phyloP scores from a whole-genome alignment of 2,113 vertebrate genomes.

The Psittacara wagleri region DNA sequence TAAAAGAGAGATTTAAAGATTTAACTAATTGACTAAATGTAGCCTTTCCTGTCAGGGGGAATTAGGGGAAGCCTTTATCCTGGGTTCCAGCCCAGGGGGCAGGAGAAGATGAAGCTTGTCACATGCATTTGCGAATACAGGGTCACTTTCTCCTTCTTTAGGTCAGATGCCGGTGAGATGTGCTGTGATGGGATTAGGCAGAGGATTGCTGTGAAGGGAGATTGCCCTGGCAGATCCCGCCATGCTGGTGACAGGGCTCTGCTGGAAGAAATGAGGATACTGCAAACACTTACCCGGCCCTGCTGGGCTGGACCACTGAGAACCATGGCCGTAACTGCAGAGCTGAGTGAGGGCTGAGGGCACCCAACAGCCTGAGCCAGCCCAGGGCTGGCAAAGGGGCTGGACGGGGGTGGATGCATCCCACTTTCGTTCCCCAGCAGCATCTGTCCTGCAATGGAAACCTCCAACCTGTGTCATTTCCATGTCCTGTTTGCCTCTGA shows the following conservation, averaged over 20 bases:
- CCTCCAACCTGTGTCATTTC: neutral
- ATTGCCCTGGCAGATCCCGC: slow-evolving; percentile 18
- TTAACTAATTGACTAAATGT: slow-evolving; percentile 40
- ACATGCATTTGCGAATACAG: neutral
- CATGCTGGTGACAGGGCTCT: slow-evolving; percentile 11
- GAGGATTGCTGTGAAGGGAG: slow-evolving; percentile 1
- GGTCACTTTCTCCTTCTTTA: neutral
- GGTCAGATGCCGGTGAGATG: neutral
- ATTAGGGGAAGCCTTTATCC: slow-evolving; percentile 26
- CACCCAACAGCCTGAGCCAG: neutral
- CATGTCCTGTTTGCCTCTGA: neutral
- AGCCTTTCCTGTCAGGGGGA: slow-evolving; percentile 15
- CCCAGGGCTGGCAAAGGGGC: neutral
- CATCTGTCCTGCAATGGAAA: neutral
- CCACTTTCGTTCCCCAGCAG: neutral
- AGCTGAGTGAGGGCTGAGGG: neutral
- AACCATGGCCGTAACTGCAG: neutral
- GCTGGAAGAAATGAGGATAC: neutral
- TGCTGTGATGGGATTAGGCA: slow-evolving; percentile 32
- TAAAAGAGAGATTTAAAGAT: slow-evolving; percentile 15
- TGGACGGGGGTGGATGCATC: neutral
- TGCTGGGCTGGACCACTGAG: neutral
- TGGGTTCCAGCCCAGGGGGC: neutral
- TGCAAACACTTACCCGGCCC: neutral
- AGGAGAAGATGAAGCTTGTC: neutral